These are phyloP conservation scores for Xenopus tropicalis DNA, from an alignment of 2,113 vertebrate genomes.

Conservation along the genomic window UCB_Xtro_10.0 CM004446.2:77029501-77030000, in stretches of 20 bases:
- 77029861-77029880: background rate
- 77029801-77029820: background rate
- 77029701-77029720: background rate
- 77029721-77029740: background rate
- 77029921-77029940: no score
- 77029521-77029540: background rate
- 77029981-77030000: no score
- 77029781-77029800: background rate
- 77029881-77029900: background rate
- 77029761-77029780: background rate
- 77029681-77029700: background rate
- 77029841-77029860: background rate
- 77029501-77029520: background rate
- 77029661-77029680: constrained; percentile 5
- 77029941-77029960: no score
- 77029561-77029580: background rate
- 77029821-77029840: background rate
- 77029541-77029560: background rate
- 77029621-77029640: background rate
- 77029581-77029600: background rate
- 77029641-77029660: background rate
- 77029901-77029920: background rate
- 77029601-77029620: background rate
- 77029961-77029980: no score
- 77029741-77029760: background rate